phyloP scores from a whole-genome alignment of 2,113 vertebrate genomes.

The Notarius quadriscutis region DNA sequence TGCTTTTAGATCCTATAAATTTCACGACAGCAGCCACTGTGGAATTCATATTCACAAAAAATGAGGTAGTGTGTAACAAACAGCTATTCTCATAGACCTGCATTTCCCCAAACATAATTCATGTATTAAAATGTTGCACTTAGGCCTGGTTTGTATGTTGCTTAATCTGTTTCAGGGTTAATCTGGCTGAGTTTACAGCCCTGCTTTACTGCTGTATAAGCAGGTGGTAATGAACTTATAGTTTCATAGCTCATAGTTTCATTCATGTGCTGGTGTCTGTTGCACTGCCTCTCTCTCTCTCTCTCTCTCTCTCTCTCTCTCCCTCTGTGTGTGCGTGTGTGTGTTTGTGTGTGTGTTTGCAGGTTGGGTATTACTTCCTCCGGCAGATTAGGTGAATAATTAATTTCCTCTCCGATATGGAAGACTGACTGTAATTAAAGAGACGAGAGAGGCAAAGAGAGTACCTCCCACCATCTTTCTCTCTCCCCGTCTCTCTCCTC shows the following conservation, averaged over 20 bases:
- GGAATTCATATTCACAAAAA: conserved; percentile 7
- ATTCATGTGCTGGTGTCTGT: conserved; percentile 17
- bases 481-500: conserved; percentile 3
- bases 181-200: background rate
- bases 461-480: conserved; percentile 21
- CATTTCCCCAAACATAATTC: background rate
- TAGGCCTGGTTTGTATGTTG: background rate
- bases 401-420: conserved; percentile 69
- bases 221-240: conserved; percentile 22
- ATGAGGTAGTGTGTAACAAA: background rate
- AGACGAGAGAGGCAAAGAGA: conserved; percentile 55
- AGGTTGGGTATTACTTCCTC: conserved; percentile 62
- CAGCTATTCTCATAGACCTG: background rate
- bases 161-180: conserved; percentile 24
- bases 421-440: conserved; percentile 69
- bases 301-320: conserved; percentile 29
- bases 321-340: conserved; percentile 29
- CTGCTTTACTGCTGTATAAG: conserved; percentile 11
- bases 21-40: background rate
- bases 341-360: conserved; percentile 37
- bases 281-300: conserved; percentile 12
- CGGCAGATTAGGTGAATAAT: conserved; percentile 71
- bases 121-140: background rate
- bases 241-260: conserved; percentile 4
- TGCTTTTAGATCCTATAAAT: background rate